Conservation (phyloP, 2,888 invertebrate species). For the Pachliopta kotzebuea region DNA sequence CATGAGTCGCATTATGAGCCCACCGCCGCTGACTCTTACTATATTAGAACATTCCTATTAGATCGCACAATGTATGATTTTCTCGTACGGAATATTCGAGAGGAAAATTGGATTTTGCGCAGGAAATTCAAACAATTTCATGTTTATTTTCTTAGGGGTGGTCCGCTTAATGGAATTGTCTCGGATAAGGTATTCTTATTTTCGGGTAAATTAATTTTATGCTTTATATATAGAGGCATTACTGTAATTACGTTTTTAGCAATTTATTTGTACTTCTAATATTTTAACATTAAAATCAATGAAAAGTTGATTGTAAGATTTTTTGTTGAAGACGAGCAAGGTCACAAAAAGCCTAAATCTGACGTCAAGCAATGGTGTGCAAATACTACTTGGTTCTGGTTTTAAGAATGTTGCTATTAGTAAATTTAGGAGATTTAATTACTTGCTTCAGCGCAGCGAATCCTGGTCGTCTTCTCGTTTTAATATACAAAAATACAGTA, state of each 20-base stretch:
- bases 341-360: no score
- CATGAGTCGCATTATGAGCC: constrained; percentile 14
- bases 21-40: constrained; percentile 3
- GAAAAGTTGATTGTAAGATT: neutral
- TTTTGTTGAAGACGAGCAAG: no score
- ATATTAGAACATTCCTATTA: constrained; percentile 26
- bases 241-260: neutral
- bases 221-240: constrained; percentile 6
- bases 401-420: no score
- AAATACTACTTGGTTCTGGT: no score
- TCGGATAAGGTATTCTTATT: constrained; percentile 16
- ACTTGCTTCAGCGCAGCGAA: no score
- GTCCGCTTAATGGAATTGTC: constrained; percentile 21
- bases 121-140: constrained; percentile 25
- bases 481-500: neutral
- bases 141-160: constrained; percentile 20
- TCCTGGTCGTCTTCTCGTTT: neutral
- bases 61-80: constrained; percentile 14
- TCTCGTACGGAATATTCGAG: constrained; percentile 19
- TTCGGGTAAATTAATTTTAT: constrained; percentile 20
- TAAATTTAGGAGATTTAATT: no score
- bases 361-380: no score
- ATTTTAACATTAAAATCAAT: neutral
- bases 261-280: neutral
- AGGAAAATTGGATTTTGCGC: constrained; percentile 25